Base-by-base conservation (phyloP, 2,888 invertebrate species). In the Timema podura region DNA sequence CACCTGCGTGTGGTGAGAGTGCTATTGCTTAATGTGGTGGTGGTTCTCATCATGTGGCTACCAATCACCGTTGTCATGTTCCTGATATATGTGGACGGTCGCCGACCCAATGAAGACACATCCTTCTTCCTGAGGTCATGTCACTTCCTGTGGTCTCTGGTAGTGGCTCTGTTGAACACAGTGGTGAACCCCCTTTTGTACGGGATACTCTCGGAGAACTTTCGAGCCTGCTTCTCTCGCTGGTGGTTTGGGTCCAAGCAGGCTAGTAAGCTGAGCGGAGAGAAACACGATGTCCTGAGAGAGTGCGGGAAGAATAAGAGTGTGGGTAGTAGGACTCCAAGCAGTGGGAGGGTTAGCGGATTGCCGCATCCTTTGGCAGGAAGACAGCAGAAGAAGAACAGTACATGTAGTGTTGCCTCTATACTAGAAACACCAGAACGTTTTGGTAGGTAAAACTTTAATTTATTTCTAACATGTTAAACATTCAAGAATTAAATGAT, bases 31-130 rank as follows among this genome's bases (percentile, higher is more conserved):
- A 86, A 86, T 76, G 85, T 86, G 11, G 76, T 84, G 5, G 82
- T 85, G 5, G 85, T 86, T 2, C 79, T 86, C n/a, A 77, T 84
- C 11, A 86, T 86, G 86, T 86, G 86, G 86, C 76, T 85, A 57
- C 86, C 86, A 1, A 85, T 86, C 72, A 74, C 85, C 0, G 76
- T 84, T 2, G 78, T 85, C 15, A 83, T 86, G 83, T 75, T 84
- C 49, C 79, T 86, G 57, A 85, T 86, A 68, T 85, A 85, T 74
- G 75, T 85, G 54, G 86, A 86, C 75, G 85, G 85, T 3, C 79
- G 81, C 44, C 77, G 86, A 45, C 79, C 82, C 1, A 82, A 78
- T 65, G 83, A 83, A 57, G 84, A 85, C 74, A 82, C 82, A 0
- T 76, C 80, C 49, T 86, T 83, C 76, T 86, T 86, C 75, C 76